Base-by-base conservation (phyloP, 2,113 vertebrate species). In the Rhea americana region DNA sequence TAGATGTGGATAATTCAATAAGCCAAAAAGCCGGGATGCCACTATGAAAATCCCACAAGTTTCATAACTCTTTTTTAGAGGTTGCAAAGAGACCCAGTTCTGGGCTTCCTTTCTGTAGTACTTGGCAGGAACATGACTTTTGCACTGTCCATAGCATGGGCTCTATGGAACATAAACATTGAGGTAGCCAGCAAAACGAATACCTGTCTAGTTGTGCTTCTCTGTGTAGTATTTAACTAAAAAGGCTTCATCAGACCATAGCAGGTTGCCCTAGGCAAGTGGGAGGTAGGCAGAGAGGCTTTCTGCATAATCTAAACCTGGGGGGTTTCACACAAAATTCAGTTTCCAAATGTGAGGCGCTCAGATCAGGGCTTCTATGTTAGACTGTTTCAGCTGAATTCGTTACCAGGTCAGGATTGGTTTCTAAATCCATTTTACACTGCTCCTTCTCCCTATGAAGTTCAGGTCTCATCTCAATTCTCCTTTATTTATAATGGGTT, bases 91-190 rank as follows among this genome's bases (percentile, higher is more conserved):
- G 28, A 76, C 32, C 1, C 3, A 7, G 12, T 78, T 84, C n/a
- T 56, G 48, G 20, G 6, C 1, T 55, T 51, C 14, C 2, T 61
- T 35, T 45, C 75, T 11, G 2, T 4, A 50, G 3, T 5, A 53
- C 41, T 55, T 76, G 10, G 11, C 37, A 87, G 77, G 30, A 82
- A 80, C 43, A 8, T 51, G n/a, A 30, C 7, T 82, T 70, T 15
- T 37, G 9, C 11, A 3, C 32, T 45, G 6, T 37, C 9, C 2
- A 0, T 11, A 39, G 24, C 20, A 17, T 5, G 28, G 1, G 3
- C 17, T 61, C 32, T 19, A 37, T 9, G 9, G 17, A 92, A 65
- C 3, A 5, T 30, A 67, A 74, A 20, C 15, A 30, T 51, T 20
- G 39, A 59, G 6, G 50, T 17, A 76, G 30, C 9, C 58, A 17